These are phyloP conservation scores for Laterallus jamaicensis DNA, from an alignment of 2,113 vertebrate genomes.

Conservation along the genomic window DNA sequence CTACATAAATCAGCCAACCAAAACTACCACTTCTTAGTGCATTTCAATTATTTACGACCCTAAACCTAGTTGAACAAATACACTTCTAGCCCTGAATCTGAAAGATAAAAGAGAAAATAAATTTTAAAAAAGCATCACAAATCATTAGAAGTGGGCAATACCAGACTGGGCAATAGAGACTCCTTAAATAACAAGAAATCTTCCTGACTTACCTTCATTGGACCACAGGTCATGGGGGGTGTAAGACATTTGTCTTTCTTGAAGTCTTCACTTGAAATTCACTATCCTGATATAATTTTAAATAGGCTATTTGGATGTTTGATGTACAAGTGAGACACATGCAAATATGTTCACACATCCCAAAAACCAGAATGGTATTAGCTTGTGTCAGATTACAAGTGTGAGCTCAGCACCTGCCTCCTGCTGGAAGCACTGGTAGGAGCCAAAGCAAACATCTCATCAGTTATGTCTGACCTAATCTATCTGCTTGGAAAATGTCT, in stretches of 20 bases:
- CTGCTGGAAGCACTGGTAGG: background rate
- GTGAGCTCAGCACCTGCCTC: background rate
- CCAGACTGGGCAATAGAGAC: background rate
- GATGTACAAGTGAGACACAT: background rate
- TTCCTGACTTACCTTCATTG: background rate
- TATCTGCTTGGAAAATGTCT: background rate
- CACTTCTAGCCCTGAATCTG: background rate
- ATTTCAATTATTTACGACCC: slow-evolving; percentile 26
- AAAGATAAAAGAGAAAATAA: background rate
- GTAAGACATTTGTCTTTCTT: background rate
- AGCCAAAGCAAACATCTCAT: background rate
- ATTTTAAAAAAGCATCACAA: background rate
- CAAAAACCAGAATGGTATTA: background rate
- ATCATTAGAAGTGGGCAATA: background rate
- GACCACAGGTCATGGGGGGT: background rate
- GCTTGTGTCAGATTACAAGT: background rate
- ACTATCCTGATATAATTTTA: background rate
- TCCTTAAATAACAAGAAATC: background rate
- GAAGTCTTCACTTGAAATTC: background rate
- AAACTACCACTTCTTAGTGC: background rate
- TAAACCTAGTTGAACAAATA: slow-evolving; percentile 11
- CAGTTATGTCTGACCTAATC: background rate
- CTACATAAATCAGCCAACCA: background rate
- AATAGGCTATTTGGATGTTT: background rate
- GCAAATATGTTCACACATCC: background rate